Evolutionary conservation across 2,888 invertebrate genomes (phyloP).

Genomic region (Stratiomys singularior): DNA sequence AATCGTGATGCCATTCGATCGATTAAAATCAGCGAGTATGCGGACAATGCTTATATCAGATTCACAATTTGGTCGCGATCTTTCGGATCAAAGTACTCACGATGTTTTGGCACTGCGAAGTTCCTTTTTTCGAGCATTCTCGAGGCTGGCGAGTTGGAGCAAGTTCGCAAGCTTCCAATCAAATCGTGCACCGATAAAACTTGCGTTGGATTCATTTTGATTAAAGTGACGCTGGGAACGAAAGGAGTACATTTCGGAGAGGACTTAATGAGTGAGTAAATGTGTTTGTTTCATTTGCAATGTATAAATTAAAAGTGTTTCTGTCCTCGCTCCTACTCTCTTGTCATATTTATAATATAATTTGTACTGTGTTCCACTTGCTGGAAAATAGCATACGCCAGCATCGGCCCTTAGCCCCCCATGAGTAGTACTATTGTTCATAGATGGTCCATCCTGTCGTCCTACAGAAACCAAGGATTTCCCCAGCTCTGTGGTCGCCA

Average conservation of each 20-base stretch:
- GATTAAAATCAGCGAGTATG: slow-evolving; percentile 46
- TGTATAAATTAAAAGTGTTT: too few species aligned
- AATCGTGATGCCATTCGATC: slow-evolving; percentile 47
- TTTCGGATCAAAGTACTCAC: slow-evolving; percentile 48
- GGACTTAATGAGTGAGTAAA: slow-evolving; percentile 66
- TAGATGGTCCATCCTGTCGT: too few species aligned
- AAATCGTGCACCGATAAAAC: slow-evolving; percentile 47
- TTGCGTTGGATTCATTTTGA: slow-evolving; percentile 44
- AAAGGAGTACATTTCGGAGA: slow-evolving; percentile 67
- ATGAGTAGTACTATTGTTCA: too few species aligned
- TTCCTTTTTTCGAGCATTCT: slow-evolving; percentile 47
- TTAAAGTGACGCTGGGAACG: slow-evolving; percentile 62
- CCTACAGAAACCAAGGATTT: too few species aligned
- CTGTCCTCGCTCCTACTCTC: too few species aligned
- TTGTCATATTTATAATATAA: too few species aligned
- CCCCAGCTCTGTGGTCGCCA: too few species aligned
- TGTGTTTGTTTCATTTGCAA: too few species aligned
- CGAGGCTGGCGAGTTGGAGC: slow-evolving; percentile 30
- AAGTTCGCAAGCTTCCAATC: slow-evolving; percentile 38
- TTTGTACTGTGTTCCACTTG: too few species aligned
- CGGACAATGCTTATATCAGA: slow-evolving; percentile 45
- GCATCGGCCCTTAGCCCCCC: too few species aligned
- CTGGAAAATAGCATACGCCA: too few species aligned
- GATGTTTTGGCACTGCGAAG: slow-evolving; percentile 50
- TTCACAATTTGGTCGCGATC: slow-evolving; percentile 51